A percentile compares a stretch with the other conserved stretches of the same genome.
These are phyloP conservation scores for Lysiphlebus fabarum DNA, from an alignment of 1,140 invertebrate species.

Conservation along the genomic window DNA sequence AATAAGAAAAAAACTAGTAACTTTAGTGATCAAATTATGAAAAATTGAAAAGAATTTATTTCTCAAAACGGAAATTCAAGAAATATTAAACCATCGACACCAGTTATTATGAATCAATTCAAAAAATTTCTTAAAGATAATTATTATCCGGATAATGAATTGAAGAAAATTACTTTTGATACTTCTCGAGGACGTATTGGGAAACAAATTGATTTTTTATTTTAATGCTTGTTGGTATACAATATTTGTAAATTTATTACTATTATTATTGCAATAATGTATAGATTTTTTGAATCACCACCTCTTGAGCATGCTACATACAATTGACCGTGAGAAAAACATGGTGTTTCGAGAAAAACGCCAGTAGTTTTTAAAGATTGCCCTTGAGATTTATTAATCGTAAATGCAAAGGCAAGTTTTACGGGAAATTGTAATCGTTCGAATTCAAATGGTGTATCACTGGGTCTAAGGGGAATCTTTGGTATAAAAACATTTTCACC, in stretches of 20 bases:
- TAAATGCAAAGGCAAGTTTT: conserved; percentile 55
- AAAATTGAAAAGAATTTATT: too few species aligned
- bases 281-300: conserved; percentile 45
- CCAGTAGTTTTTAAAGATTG: conserved; percentile 48
- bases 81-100: too few species aligned
- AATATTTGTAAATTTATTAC: conserved; percentile 40
- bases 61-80: too few species aligned
- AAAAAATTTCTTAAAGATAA: too few species aligned
- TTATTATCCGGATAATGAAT: too few species aligned
- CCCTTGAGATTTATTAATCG: conserved; percentile 59
- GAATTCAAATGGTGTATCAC: conserved; percentile 45
- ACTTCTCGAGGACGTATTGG: too few species aligned
- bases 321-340: conserved; percentile 50
- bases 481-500: conserved; percentile 46
- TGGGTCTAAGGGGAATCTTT: conserved; percentile 48
- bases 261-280: conserved; percentile 35
- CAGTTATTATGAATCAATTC: too few species aligned
- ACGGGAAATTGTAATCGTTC: conserved; percentile 53
- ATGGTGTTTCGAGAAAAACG: conserved; percentile 42
- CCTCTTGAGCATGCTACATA: conserved; percentile 53
- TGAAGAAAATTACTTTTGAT: too few species aligned
- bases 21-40: too few species aligned
- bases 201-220: too few species aligned
- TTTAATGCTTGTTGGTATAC: conserved; percentile 36
- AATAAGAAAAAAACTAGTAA: too few species aligned